These are phyloP conservation scores for Diglossa cyanea DNA, from an alignment of 2,797 vertebrate species.

Conservation along the genomic window DNA sequence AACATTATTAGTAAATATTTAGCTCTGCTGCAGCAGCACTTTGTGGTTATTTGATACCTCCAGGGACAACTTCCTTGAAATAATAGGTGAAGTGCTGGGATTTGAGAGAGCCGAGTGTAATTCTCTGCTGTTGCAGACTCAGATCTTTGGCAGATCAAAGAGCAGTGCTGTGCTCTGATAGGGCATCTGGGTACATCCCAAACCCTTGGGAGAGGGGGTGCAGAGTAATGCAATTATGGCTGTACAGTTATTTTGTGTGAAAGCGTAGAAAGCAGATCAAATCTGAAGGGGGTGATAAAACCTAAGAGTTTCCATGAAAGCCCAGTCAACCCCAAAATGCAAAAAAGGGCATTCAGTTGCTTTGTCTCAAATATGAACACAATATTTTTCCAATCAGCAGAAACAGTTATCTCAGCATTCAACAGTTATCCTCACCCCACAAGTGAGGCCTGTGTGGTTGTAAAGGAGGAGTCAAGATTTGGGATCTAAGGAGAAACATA, in stretches of 20 bases:
- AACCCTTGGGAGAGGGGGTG: background rate
- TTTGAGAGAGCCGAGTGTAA: background rate
- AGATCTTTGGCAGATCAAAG: background rate
- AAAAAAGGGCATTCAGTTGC: background rate
- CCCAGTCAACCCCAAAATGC: background rate
- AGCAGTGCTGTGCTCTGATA: background rate
- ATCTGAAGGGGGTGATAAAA: background rate
- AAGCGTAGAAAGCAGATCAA: background rate
- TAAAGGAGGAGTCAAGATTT: background rate
- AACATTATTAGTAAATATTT: conserved; percentile 21
- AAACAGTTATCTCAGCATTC: background rate
- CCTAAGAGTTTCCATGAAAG: background rate
- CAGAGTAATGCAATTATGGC: background rate
- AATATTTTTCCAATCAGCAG: background rate
- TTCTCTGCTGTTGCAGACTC: background rate
- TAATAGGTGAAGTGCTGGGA: background rate
- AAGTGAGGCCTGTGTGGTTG: background rate
- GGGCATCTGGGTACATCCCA: background rate
- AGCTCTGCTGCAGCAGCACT: background rate
- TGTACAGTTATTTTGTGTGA: background rate
- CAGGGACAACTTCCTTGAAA: background rate
- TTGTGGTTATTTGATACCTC: background rate
- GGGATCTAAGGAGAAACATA: background rate
- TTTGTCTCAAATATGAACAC: background rate
- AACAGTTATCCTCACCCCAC: no score